Evolutionary conservation across 2,113 vertebrate species (phyloP).

Genomic region (Megaptera novaeangliae): DNA sequence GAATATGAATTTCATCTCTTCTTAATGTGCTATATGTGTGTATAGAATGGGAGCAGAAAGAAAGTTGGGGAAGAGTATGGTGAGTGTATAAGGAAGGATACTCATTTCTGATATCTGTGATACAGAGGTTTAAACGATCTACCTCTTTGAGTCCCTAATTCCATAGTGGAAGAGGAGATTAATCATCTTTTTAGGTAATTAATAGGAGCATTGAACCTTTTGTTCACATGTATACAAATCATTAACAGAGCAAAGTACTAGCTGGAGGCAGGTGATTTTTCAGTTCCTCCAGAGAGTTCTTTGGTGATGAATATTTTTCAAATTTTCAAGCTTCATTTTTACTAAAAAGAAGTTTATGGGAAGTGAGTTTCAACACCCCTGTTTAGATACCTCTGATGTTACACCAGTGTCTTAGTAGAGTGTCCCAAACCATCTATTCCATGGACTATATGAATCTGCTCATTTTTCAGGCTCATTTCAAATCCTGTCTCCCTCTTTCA

Average conservation of each 20-base stretch:
- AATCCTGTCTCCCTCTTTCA: neutral
- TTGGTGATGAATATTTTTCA: conserved; percentile 31
- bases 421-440: neutral
- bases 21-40: neutral
- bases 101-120: neutral
- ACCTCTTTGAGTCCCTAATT: conserved; percentile 9
- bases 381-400: neutral
- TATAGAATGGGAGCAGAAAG: neutral
- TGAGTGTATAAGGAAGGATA: neutral
- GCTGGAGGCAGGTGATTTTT: conserved; percentile 38
- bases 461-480: neutral
- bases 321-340: neutral
- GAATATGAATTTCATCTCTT: neutral
- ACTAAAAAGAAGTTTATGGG: neutral
- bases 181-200: conserved; percentile 48
- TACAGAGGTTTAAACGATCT: neutral
- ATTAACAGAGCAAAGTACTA: conserved; percentile 36
- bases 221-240: conserved; percentile 49
- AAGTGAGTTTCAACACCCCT: neutral
- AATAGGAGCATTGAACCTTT: conserved; percentile 58
- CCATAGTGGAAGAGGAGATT: neutral
- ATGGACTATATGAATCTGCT: neutral
- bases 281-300: conserved; percentile 27
- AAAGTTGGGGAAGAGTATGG: neutral
- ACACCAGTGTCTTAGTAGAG: neutral